Evolutionary conservation across 2,113 vertebrate species (phyloP).

Genomic region (Psilopsiagon aymara): DNA sequence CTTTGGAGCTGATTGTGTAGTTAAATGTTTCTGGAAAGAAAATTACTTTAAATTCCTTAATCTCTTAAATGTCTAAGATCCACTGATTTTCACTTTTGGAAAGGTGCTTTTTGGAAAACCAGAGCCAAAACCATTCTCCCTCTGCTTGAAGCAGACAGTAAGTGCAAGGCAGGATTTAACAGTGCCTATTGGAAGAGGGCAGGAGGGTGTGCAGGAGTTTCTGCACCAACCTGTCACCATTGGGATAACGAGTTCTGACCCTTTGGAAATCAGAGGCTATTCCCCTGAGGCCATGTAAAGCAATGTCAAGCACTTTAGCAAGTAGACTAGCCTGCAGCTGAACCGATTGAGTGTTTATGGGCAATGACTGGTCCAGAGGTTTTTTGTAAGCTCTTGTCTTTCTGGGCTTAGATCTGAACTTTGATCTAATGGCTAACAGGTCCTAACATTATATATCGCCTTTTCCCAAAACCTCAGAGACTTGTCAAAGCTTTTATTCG

Average conservation of each 20-base stretch:
- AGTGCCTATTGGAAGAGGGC: not conserved
- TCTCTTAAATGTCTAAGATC: not conserved
- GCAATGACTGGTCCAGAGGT: not conserved
- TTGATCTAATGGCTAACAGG: not conserved
- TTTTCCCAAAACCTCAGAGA: not conserved
- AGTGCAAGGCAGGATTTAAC: not conserved
- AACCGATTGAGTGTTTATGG: not conserved
- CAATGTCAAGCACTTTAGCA: not conserved
- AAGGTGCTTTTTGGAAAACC: not conserved
- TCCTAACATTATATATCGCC: not conserved
- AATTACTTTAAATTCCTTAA: not conserved
- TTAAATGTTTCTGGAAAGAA: not conserved
- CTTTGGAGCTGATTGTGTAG: not conserved
- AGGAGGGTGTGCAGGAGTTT: not conserved
- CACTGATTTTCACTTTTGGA: not conserved
- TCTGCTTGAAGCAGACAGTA: not conserved
- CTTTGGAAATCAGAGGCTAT: not conserved
- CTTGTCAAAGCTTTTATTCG: not conserved
- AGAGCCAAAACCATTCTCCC: not conserved
- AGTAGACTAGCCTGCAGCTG: not conserved
- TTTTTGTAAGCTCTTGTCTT: not conserved
- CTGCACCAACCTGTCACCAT: not conserved
- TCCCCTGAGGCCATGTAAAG: not conserved
- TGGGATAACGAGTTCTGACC: not conserved
- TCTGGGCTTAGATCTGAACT: not conserved